Conservation (phyloP, 92 coral and sea anemone genomes). For the Plumapathes pennacea region DNA sequence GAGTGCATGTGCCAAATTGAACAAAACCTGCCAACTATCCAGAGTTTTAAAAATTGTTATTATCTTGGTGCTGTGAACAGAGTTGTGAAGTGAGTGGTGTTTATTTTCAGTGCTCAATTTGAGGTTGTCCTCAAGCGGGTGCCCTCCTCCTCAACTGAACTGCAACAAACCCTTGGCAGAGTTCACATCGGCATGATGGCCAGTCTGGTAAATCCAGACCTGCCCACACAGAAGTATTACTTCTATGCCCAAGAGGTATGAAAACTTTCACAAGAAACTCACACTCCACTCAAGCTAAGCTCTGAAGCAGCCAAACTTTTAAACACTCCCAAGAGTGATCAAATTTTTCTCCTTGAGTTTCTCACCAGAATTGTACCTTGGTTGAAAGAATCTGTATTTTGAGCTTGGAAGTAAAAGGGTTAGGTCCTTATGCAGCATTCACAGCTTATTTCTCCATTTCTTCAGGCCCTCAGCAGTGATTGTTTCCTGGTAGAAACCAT, state of each 20-base stretch:
- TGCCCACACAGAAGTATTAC: constrained; percentile 74
- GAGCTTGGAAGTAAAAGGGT: neutral
- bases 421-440: neutral
- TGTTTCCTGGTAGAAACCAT: constrained; percentile 70
- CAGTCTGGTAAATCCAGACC: constrained; percentile 65
- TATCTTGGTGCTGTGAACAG: too few relatives aligned
- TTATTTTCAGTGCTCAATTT: constrained; percentile 49
- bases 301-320: neutral
- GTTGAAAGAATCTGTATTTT: too few relatives aligned
- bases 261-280: neutral
- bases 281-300: too few relatives aligned
- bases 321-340: neutral
- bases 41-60: too few relatives aligned
- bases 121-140: too few relatives aligned
- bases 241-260: constrained; percentile 83
- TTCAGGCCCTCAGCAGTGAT: constrained; percentile 40
- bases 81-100: too few relatives aligned
- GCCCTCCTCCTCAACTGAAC: constrained; percentile 63
- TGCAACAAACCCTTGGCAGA: constrained; percentile 51
- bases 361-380: too few relatives aligned
- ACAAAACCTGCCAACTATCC: neutral
- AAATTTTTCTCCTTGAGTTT: too few relatives aligned
- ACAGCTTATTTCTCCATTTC: neutral
- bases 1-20: neutral
- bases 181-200: constrained; percentile 78